phyloP scores from a whole-genome alignment of 2,113 vertebrate genomes.

The Malurus elegans region DNA sequence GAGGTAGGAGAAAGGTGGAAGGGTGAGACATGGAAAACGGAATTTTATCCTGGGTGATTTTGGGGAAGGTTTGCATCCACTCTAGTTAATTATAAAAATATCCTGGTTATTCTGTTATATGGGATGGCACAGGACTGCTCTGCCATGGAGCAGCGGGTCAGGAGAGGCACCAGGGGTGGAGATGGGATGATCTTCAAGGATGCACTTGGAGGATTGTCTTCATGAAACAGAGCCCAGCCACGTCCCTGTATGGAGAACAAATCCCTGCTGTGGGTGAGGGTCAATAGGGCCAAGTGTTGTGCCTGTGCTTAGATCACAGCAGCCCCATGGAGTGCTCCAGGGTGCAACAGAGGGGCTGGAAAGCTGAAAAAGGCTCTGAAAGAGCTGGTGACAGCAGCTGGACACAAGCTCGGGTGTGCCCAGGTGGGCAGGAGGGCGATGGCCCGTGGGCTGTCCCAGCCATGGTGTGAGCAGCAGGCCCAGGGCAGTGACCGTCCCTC shows the following conservation, averaged over 20 bases:
- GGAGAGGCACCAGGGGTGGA: background rate
- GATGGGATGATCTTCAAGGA: background rate
- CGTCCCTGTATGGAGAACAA: background rate
- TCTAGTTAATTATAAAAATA: background rate
- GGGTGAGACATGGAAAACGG: background rate
- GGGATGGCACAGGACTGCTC: fast-evolving
- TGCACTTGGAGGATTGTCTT: background rate
- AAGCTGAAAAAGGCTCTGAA: background rate
- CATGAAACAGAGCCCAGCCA: background rate
- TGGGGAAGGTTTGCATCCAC: background rate
- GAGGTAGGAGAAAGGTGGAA: background rate
- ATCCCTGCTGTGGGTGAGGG: background rate
- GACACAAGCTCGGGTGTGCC: background rate
- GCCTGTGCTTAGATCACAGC: background rate
- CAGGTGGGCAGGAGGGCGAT: background rate
- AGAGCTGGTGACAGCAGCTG: fast-evolving
- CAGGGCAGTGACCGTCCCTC: background rate
- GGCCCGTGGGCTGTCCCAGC: background rate
- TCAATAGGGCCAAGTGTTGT: background rate
- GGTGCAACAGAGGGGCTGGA: background rate
- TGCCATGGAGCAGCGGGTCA: fast-evolving
- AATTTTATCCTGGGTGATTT: background rate
- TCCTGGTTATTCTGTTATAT: background rate
- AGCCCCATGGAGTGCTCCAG: background rate
- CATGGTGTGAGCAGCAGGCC: background rate